A percentile compares a stretch with the other conserved stretches of the same genome.
Evolutionary conservation across 1,140 invertebrate species (phyloP).

Genomic region (Bombus superbus): DNA sequence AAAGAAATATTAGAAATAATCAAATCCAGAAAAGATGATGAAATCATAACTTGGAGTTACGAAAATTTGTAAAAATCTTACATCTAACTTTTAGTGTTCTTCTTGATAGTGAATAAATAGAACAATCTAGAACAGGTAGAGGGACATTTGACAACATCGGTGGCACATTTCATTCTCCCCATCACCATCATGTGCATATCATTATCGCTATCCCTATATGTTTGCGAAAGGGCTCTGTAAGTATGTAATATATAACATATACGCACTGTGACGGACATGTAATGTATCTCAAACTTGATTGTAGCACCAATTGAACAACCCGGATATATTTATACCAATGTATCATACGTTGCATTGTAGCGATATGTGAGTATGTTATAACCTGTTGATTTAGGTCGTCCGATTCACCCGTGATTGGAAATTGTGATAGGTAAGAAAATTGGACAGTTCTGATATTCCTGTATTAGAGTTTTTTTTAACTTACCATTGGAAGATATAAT

Average conservation of each 20-base stretch:
- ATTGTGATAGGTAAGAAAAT: no score
- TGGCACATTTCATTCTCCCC: not conserved
- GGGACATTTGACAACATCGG: no score
- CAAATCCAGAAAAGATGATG: conserved; percentile 18
- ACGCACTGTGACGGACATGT: not conserved
- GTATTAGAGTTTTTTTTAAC: not conserved
- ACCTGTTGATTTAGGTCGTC: not conserved
- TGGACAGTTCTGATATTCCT: no score
- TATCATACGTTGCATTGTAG: not conserved
- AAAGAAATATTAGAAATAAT: not conserved
- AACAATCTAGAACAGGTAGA: no score
- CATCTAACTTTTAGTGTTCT: not conserved
- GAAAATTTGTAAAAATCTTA: not conserved
- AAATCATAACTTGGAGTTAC: not conserved
- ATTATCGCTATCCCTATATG: not conserved
- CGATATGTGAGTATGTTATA: not conserved
- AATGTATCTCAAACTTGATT: not conserved
- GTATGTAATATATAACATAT: not conserved
- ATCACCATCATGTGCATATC: not conserved
- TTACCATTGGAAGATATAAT: conserved; percentile 34
- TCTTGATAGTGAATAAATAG: not conserved
- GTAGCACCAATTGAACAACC: not conserved
- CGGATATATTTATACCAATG: not conserved
- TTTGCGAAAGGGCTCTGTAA: not conserved
- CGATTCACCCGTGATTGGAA: no score